A percentile compares a stretch with the other conserved stretches of the same genome.
These are phyloP conservation scores for Hydrozoanthus tunicans DNA, from an alignment of 64 coral and sea anemone species.

Conservation along the genomic window DNA sequence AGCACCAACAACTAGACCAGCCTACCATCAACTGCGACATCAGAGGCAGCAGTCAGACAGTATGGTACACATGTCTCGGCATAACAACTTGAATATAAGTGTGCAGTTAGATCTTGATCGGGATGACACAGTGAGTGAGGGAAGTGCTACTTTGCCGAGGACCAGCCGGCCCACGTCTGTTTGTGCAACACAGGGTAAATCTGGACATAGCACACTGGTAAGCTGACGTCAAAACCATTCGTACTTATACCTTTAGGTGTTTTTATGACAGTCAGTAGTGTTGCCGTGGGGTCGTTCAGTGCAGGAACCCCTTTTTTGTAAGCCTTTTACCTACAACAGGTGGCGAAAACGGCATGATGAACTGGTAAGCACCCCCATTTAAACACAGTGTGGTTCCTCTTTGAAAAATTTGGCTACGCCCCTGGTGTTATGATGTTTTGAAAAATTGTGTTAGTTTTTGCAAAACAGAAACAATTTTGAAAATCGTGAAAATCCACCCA, in stretches of 20 bases:
- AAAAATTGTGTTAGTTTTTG: too few species aligned
- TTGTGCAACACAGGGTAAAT: conserved; percentile 10
- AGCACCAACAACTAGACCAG: not conserved
- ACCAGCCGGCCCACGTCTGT: conserved; percentile 25
- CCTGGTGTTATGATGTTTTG: too few species aligned
- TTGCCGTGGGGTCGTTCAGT: too few species aligned
- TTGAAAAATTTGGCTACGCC: too few species aligned
- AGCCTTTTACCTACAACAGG: too few species aligned
- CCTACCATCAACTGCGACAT: conserved; percentile 6
- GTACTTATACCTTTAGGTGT: not conserved
- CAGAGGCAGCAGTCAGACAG: conserved; percentile 47
- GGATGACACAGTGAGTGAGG: conserved; percentile 52
- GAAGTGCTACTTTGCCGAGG: conserved; percentile 29
- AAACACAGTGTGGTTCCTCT: too few species aligned
- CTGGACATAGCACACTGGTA: conserved; percentile 43
- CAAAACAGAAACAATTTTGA: not conserved
- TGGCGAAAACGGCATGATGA: too few species aligned
- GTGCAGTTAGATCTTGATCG: conserved; percentile 48
- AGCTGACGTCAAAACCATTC: not conserved
- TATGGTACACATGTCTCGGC: not conserved
- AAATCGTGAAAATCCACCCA: not conserved
- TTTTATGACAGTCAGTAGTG: too few species aligned
- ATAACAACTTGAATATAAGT: conserved; percentile 43
- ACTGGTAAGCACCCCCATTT: too few species aligned
- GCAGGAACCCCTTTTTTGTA: too few species aligned